Conservation (phyloP, 2,113 vertebrate genomes). For the Percopsis transmontana region DNA sequence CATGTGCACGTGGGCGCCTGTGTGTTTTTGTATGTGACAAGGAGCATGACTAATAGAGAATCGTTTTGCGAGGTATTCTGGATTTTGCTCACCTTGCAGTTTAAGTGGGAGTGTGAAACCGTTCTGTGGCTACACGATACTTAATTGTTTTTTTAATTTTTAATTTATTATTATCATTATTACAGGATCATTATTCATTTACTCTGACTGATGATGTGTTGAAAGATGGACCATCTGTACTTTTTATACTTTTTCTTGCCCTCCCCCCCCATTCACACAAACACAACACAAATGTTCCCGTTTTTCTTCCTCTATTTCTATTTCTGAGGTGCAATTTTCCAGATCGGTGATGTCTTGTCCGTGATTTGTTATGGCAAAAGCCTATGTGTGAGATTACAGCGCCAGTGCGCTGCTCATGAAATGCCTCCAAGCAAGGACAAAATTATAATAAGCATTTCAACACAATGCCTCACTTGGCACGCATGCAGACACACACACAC, state of each 20-base stretch:
- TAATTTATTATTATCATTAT: constrained; percentile 57
- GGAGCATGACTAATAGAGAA: constrained; percentile 10
- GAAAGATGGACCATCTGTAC: constrained; percentile 66
- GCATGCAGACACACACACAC: constrained; percentile 10
- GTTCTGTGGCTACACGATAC: constrained; percentile 50
- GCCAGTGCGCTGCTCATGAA: constrained; percentile 31
- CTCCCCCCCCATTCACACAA: not conserved
- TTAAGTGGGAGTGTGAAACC: constrained; percentile 46
- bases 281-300: not conserved
- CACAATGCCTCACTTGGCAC: constrained; percentile 46
- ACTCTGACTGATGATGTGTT: constrained; percentile 63
- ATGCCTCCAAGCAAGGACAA: constrained; percentile 69
- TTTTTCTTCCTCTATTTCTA: constrained; percentile 32
- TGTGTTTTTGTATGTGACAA: constrained; percentile 7
- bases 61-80: constrained; percentile 26
- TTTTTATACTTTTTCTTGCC: constrained; percentile 30
- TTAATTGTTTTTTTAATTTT: constrained; percentile 68
- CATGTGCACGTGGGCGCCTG: not conserved
- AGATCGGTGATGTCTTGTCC: constrained; percentile 40
- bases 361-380: constrained; percentile 35
- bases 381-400: constrained; percentile 57
- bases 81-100: constrained; percentile 52
- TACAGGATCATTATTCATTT: constrained; percentile 63
- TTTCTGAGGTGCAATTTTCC: constrained; percentile 54
- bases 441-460: constrained; percentile 56